Evolutionary conservation across 2,888 invertebrate genomes (phyloP).

Genomic region (Pachydiplax longipennis): DNA sequence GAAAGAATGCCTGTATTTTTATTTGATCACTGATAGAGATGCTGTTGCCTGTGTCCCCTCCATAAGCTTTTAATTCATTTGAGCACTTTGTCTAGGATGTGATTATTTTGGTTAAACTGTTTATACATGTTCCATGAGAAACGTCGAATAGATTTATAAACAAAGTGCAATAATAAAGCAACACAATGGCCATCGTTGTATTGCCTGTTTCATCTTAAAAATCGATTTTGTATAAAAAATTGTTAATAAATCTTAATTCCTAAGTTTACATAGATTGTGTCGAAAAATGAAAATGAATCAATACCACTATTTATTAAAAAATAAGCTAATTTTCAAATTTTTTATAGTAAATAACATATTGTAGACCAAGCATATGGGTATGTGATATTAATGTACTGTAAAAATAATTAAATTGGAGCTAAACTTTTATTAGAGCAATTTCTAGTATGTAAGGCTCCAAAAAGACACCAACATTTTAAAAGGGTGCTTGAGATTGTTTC

Average conservation of each 20-base stretch:
- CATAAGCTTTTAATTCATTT: background rate
- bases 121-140: background rate
- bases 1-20: background rate
- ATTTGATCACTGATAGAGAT: background rate
- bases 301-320: background rate
- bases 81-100: background rate
- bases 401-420: background rate
- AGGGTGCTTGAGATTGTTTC: background rate
- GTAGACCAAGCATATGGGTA: background rate
- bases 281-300: background rate
- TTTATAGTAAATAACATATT: background rate
- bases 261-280: background rate
- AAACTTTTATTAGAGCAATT: background rate
- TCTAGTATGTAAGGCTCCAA: background rate
- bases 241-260: background rate
- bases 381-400: background rate
- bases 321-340: background rate
- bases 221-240: background rate
- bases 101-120: background rate
- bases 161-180: background rate
- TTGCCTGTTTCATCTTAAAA: background rate
- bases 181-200: background rate
- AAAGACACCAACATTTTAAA: background rate
- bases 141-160: background rate
- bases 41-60: background rate